A percentile compares a stretch with the other conserved stretches of the same genome.
Conservation (phyloP, 2,113 vertebrate genomes). For the Telmatochromis brichardi region DNA sequence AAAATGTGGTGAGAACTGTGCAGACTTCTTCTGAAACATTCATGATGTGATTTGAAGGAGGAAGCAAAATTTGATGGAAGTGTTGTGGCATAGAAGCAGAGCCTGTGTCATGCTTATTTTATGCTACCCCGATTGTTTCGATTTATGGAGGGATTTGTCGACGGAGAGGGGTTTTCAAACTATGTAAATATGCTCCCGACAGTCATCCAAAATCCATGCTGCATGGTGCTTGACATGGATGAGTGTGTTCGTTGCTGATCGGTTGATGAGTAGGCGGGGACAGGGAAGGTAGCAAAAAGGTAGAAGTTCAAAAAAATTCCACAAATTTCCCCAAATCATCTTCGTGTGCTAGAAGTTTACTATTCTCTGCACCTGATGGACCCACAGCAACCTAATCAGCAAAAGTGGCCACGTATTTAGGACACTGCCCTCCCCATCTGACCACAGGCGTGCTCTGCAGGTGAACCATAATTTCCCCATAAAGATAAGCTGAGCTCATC, state of each 20-base stretch:
- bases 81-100: not conserved
- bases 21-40: not conserved
- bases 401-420: not conserved
- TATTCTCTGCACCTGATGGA: not conserved
- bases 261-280: fast-evolving
- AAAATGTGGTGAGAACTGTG: not conserved
- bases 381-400: not conserved
- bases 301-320: fast-evolving
- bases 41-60: not conserved
- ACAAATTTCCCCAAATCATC: not conserved
- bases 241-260: not conserved
- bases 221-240: not conserved
- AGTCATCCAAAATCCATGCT: not conserved
- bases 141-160: not conserved
- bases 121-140: fast-evolving
- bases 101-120: not conserved
- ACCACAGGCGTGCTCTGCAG: not conserved
- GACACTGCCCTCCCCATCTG: not conserved
- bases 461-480: not conserved
- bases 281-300: not conserved
- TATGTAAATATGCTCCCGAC: not conserved
- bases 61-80: not conserved
- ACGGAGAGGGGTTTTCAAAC: not conserved
- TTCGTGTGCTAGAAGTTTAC: not conserved
- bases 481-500: not conserved